Evolutionary conservation across 2,888 invertebrate species (phyloP).

Genomic region (Chaitophorus viminalis): DNA sequence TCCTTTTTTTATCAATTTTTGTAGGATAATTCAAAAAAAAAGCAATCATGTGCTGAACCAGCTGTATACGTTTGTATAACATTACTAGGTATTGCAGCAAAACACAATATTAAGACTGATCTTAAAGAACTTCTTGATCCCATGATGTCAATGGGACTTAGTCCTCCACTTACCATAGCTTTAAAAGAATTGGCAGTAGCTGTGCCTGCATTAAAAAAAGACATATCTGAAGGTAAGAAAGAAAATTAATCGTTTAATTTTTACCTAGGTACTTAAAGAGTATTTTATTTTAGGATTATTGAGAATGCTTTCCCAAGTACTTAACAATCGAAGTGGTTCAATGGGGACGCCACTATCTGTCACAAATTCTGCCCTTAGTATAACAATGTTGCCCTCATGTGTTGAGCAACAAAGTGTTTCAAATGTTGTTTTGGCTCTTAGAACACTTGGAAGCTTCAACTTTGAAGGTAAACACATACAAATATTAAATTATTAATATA

Average conservation of each 20-base stretch:
- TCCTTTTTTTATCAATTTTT: slow-evolving; percentile 13
- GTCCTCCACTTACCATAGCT: slow-evolving; percentile 89
- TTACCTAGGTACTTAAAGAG: neutral
- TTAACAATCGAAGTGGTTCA: slow-evolving; percentile 84
- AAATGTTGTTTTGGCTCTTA: slow-evolving; percentile 88
- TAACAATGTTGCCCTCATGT: slow-evolving; percentile 65
- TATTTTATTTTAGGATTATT: slow-evolving; percentile 73
- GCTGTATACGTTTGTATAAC: slow-evolving; percentile 94
- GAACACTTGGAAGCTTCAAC: slow-evolving; percentile 88
- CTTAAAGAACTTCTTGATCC: slow-evolving; percentile 87
- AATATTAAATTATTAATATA: neutral
- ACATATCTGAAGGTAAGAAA: slow-evolving; percentile 82
- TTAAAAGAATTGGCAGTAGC: slow-evolving; percentile 88
- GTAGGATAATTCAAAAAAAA: slow-evolving; percentile 81
- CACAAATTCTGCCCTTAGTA: slow-evolving; percentile 56
- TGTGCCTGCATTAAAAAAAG: slow-evolving; percentile 85
- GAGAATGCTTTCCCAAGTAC: slow-evolving; percentile 87
- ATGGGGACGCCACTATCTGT: slow-evolving; percentile 63
- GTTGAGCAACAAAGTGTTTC: slow-evolving; percentile 79
- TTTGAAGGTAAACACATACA: slow-evolving; percentile 76
- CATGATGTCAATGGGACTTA: slow-evolving; percentile 92
- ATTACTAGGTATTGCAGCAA: slow-evolving; percentile 87
- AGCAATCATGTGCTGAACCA: slow-evolving; percentile 78
- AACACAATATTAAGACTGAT: slow-evolving; percentile 79
- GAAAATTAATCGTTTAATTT: neutral